Evolutionary conservation across 1,140 invertebrate genomes (phyloP), one percentile per base, ranked within the genome.

Genomic region (Holotrichia oblita): DNA sequence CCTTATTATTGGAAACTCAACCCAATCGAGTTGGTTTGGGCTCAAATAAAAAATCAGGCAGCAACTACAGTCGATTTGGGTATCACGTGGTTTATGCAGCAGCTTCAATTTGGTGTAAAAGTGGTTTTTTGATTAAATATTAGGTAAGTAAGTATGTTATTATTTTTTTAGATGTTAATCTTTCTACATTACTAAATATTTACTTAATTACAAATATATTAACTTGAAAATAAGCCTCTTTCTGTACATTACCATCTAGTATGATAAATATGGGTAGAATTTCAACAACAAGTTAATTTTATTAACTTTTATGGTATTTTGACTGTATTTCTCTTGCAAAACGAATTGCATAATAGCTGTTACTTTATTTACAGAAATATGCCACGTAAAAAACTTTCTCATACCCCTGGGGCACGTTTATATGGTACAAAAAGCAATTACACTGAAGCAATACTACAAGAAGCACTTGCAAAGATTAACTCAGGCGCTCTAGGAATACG

Each of bases 251-350:
- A 48, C 10, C 44, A 48, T 48, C 44, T 48, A 48, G n/a, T 48
- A 17, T 17, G 10, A 48, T 48, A 48, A 48, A 48, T 48, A 48
- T 48, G 44, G 44, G n/a, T 48, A 48, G 44, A 17, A 2, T 48
- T 48, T 48, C 44, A 48, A 48, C n/a, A n/a, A n/a, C 44, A 48
- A 14, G 44, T 34, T 48, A 17, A 48, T 17, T 48, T 48, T 48
- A 48, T 48, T 48, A 48, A 48, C 44, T 48, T 48, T 48, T 48
- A 4, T 48, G n/a, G n/a, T 48, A 48, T 48, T 48, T 48, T 48
- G 2, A 10, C 10, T 17, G 44, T 48, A 0, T 2, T 48, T 48
- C n/a, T 48, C n/a, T 34, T 34, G 27, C 27, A 34, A 34, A 48
- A 48, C n/a, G 44, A 48, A 48, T 48, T 14, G 27, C 4, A 14